These are phyloP conservation scores for Catagonus wagneri DNA, from an alignment of 2,113 vertebrate species.

Conservation along the genomic window DNA sequence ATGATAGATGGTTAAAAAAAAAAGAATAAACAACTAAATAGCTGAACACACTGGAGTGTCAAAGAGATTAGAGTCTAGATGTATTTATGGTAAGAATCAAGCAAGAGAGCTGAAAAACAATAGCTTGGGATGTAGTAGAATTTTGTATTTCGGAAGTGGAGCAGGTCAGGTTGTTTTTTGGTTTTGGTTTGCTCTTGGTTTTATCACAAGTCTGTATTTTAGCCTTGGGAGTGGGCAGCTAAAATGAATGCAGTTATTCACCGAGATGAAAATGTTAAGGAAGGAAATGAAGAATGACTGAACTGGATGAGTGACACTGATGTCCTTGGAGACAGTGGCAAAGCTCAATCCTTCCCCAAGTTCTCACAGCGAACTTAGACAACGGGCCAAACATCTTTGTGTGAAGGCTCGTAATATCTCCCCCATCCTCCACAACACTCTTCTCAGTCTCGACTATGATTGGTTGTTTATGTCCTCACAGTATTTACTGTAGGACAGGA, in stretches of 20 bases:
- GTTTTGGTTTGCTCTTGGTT: not conserved
- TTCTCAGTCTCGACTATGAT: fast-evolving
- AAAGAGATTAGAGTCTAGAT: not conserved
- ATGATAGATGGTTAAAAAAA: not conserved
- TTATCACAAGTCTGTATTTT: not conserved
- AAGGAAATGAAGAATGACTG: not conserved
- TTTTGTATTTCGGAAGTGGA: not conserved
- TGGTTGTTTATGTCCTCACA: too few relatives aligned
- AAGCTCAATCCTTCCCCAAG: not conserved
- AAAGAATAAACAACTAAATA: not conserved
- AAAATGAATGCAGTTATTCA: constrained; percentile 1
- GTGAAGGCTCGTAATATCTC: not conserved
- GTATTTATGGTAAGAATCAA: not conserved
- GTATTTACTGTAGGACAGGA: not conserved
- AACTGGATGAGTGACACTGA: not conserved
- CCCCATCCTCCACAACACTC: not conserved
- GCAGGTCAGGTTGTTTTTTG: not conserved
- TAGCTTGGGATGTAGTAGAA: not conserved
- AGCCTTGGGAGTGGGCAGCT: not conserved
- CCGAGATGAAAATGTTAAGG: not conserved
- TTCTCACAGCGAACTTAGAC: not conserved
- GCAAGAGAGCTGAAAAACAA: not conserved
- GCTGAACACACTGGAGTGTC: not conserved
- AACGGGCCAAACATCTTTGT: not conserved
- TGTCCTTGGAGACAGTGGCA: not conserved